These are phyloP conservation scores for Cyprinodon variegatus DNA, from an alignment of 2,113 vertebrate species.

Conservation along the genomic window DNA sequence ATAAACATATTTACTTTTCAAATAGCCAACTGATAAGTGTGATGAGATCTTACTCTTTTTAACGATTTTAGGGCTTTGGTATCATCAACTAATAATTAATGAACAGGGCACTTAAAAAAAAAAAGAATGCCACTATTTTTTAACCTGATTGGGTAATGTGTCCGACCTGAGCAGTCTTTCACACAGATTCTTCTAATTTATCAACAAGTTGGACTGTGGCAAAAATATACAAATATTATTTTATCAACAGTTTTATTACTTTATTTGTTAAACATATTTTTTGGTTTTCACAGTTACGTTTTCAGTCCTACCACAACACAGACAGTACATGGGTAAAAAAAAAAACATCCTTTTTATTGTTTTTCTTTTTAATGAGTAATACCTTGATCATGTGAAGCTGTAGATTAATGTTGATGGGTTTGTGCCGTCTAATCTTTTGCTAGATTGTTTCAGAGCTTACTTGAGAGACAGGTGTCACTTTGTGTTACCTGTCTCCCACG, in stretches of 20 bases:
- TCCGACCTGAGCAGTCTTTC: neutral
- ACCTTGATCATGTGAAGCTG: too few species aligned
- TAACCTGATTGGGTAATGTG: conserved; percentile 33
- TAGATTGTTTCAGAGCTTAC: too few species aligned
- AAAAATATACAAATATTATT: neutral
- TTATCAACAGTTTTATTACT: neutral
- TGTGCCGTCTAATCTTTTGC: too few species aligned
- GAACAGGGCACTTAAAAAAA: conserved; percentile 41
- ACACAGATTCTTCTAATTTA: neutral
- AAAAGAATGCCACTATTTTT: conserved; percentile 25
- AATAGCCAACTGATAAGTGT: conserved; percentile 74
- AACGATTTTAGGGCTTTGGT: conserved; percentile 59
- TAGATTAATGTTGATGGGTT: too few species aligned
- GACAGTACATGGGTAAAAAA: too few species aligned
- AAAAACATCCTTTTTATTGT: too few species aligned
- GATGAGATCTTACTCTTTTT: conserved; percentile 62
- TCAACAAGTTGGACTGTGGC: neutral
- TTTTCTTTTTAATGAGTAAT: too few species aligned
- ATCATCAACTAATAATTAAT: conserved; percentile 73
- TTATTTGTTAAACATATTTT: neutral
- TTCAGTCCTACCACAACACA: too few species aligned
- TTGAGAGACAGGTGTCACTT: neutral
- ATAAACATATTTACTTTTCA: conserved; percentile 71
- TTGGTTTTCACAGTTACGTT: too few species aligned
- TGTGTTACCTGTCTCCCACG: neutral